phyloP scores from a whole-genome alignment of 1,140 invertebrate genomes.

The Macrostomum lignano region DNA sequence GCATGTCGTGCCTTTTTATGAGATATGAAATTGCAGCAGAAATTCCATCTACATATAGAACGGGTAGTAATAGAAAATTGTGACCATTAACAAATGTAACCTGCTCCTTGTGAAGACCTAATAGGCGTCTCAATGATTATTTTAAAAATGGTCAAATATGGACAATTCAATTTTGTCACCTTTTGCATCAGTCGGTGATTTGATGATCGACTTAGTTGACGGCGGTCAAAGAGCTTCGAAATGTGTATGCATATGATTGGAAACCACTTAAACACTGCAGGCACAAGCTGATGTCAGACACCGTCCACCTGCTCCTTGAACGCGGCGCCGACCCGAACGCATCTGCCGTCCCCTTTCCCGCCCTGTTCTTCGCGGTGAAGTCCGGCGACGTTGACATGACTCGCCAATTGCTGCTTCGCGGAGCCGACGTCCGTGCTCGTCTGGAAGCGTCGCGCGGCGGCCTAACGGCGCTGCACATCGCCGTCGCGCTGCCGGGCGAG shows the following conservation, averaged over 20 bases:
- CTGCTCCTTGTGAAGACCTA: too few relatives aligned
- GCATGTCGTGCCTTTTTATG: too few relatives aligned
- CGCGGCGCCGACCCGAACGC: conserved; percentile 24
- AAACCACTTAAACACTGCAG: conserved; percentile 6
- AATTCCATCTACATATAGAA: too few relatives aligned
- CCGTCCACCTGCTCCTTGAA: conserved; percentile 17
- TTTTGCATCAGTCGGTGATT: conserved; percentile 1
- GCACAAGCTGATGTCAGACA: conserved; percentile 9
- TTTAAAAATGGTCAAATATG: too few relatives aligned
- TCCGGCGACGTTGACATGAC: conserved; percentile 25
- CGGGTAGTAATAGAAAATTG: too few relatives aligned
- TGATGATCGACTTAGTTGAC: not conserved
- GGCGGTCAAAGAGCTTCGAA: not conserved
- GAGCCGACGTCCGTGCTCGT: conserved; percentile 10
- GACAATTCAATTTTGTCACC: too few relatives aligned
- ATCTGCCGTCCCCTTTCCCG: conserved; percentile 21
- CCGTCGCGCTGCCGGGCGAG: conserved; percentile 19
- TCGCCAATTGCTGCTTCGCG: conserved; percentile 15
- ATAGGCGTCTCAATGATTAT: too few relatives aligned
- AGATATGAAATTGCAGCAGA: too few relatives aligned
- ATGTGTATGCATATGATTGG: not conserved
- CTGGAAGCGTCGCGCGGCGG: too few relatives aligned
- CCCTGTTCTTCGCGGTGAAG: conserved; percentile 25
- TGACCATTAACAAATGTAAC: too few relatives aligned
- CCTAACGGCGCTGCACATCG: conserved; percentile 20